Base-by-base conservation (phyloP, 2,888 invertebrate genomes). In the Drosophila fungiperda region DNA sequence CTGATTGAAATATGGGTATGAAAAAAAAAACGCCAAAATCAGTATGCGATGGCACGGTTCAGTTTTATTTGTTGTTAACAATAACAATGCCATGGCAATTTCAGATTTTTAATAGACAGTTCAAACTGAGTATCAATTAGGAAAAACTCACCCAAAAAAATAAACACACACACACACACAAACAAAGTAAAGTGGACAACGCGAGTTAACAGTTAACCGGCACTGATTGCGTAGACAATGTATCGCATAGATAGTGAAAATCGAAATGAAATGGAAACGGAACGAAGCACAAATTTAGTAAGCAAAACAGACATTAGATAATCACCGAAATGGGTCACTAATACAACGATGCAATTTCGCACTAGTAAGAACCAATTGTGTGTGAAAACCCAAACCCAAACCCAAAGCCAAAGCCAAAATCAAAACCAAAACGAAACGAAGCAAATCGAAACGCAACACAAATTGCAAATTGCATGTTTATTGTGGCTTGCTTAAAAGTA, bases 61-160 rank as follows among this genome's bases (percentile, higher is more conserved):
- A 65, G 49, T 73, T 80, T 77, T 75, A 72, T 83, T 83, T 78
- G 76, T 61, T 84, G 80, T 80, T 68, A 76, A 80, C 80, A 85
- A 83, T 53, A 62, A 54, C 76, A 62, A 62, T 69, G 68, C 67
- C 61, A 68, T 49, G 62, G 55, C 52, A 71, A 57, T 80, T 72
- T 73, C 71, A 76, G 29, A 71, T 67, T 73, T 78, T 85, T 76
- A 80, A 84, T 87, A 76, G 84, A 85, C 87, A 84, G 83, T 83
- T 82, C 73, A 85, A 87, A 83, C 81, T 81, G 85, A 75, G 76
- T 78, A 82, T 84, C 82, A 82, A 85, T 85, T 87, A 87, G 78
- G 82, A 69, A 54, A 67, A 68, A 62, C 60, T 60, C 29, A 35
- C 29, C 23, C 15, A 45, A 23, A 52, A 40, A 17, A 1, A 52